Percentiles rank a stretch among this genome's conserved stretches.
Evolutionary conservation across 2,888 invertebrate species (phyloP).

Genomic region (Dryomyza anilis): DNA sequence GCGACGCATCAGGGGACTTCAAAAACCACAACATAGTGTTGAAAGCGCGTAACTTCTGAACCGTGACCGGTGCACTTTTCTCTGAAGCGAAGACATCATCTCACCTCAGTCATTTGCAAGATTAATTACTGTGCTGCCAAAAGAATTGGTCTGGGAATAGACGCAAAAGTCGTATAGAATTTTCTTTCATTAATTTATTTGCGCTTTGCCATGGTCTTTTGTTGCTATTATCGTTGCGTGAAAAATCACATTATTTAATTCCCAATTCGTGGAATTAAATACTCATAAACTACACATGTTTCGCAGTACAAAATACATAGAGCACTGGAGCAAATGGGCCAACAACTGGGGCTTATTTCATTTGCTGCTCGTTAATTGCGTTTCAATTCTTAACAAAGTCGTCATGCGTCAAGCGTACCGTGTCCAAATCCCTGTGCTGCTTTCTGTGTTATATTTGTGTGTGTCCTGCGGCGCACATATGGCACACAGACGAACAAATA

Average conservation of each 20-base stretch:
- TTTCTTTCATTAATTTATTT: too few relatives aligned
- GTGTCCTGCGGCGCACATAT: neutral
- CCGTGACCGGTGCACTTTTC: slow-evolving; percentile 8
- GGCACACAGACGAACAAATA: neutral
- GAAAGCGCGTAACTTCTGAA: neutral
- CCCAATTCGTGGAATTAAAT: slow-evolving; percentile 6
- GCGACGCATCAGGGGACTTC: neutral
- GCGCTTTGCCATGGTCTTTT: neutral
- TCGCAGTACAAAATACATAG: too few relatives aligned
- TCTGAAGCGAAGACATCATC: slow-evolving; percentile 8
- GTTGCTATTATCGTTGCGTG: neutral
- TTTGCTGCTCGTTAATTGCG: slow-evolving; percentile 21
- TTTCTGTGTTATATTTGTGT: too few relatives aligned
- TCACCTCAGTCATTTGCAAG: too few relatives aligned
- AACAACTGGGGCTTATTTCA: slow-evolving; percentile 1
- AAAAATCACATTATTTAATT: neutral
- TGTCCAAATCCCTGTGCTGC: too few relatives aligned
- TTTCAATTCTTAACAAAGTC: slow-evolving; percentile 22
- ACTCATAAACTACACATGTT: slow-evolving; percentile 16
- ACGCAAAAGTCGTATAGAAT: too few relatives aligned
- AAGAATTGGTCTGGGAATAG: too few relatives aligned
- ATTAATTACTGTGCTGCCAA: slow-evolving; percentile 11
- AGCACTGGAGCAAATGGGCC: too few relatives aligned
- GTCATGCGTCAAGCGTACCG: slow-evolving; percentile 14
- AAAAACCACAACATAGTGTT: neutral